Evolutionary conservation across 2,113 vertebrate species (phyloP), one percentile per base, ranked within the genome.

Genomic region (Ahaetulla prasina): DNA sequence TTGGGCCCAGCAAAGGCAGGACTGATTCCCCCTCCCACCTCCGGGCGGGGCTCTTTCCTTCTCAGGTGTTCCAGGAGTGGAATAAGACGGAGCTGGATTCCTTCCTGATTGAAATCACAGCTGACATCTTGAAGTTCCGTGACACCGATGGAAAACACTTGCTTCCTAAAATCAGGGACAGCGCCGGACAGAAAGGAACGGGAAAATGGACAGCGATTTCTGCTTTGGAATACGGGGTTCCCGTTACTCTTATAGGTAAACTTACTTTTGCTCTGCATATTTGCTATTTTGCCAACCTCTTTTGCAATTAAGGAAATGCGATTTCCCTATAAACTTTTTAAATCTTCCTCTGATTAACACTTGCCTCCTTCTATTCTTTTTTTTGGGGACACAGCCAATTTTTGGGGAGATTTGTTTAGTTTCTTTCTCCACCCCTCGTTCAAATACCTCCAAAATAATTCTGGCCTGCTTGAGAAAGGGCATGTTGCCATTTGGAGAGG

Each of bases 191-290:
- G 94, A 99, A 99, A 93, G 99, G 99, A 93, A 99, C 99, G 0
- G 99, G 99, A 49, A 99, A 99, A 97, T 99, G 99, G 99, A 99
- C 99, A 0, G 99, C 99, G 39, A 99, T 99, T 94, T 99, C 99
- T 0, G 98, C 99, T 47, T 97, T 99, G 96, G 99, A 99, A 10
- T 99, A 98, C 0, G 99, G 99, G 22, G 97, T 99, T 0, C 99
- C 99, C 0, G 99, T 99, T 94, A 99, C 99, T 80, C 97, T 99
- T 94, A 99, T 99, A 1, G 99, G 99, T 99, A 97, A 52, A 97
- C 94, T 8, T 0, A 1, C 8, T 4, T 35, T 22, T 39, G 30
- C 5, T 16, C 5, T 16, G 20, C n/a, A 1, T 9, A 1, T 57
- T 49, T 55, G 50, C 11, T 7, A 0, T 43, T 74, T 74, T 39